These are phyloP conservation scores for Dipodomys ordii DNA, from an alignment of 2,113 vertebrate species.

Conservation along the genomic window DNA sequence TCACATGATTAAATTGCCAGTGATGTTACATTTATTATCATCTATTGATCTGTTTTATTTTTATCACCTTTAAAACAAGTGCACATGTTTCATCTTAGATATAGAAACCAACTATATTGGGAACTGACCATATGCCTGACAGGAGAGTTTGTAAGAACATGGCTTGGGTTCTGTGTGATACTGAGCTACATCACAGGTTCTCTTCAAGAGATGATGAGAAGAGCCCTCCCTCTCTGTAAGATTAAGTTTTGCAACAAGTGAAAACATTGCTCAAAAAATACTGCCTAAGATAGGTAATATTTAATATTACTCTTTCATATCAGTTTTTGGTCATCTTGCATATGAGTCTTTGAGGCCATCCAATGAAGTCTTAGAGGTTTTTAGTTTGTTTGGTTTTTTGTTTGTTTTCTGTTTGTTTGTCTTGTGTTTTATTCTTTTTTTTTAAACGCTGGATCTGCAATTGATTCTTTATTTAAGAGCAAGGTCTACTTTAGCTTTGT, in stretches of 20 bases:
- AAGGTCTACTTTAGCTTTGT: no score
- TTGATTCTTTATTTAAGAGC: no score
- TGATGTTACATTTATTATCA: not conserved
- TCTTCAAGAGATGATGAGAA: not conserved
- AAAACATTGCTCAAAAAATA: slow-evolving; percentile 2
- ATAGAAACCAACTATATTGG: not conserved
- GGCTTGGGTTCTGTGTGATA: not conserved
- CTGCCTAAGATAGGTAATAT: not conserved
- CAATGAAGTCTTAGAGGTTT: not conserved
- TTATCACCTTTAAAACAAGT: not conserved
- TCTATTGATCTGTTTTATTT: not conserved
- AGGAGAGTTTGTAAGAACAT: not conserved
- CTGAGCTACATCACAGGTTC: not conserved
- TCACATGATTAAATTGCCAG: not conserved
- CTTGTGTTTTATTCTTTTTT: no score
- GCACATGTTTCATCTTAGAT: not conserved
- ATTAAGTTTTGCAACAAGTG: not conserved
- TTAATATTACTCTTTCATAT: not conserved
- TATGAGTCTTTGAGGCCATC: not conserved
- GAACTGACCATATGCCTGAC: not conserved
- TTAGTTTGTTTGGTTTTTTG: no score
- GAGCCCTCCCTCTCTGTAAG: not conserved
- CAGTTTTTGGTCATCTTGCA: not conserved
- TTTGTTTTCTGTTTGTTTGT: no score
- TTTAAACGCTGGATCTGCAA: no score